These are phyloP conservation scores for Myoxocephalus aenaeus DNA, from an alignment of 2,797 vertebrate genomes.

Conservation along the genomic window DNA sequence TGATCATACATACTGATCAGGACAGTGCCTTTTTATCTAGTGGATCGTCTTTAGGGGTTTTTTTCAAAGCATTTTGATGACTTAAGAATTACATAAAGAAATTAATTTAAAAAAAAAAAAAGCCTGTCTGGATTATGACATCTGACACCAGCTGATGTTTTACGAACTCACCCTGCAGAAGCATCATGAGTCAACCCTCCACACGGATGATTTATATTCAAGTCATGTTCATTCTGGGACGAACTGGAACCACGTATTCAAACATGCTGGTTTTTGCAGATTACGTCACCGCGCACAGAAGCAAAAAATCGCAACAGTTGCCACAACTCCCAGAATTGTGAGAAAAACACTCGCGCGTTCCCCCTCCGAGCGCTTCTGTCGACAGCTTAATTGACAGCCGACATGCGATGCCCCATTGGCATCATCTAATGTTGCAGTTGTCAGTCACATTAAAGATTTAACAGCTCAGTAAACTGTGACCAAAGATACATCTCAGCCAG, in stretches of 20 bases:
- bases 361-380: constrained; percentile 24
- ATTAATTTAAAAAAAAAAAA: too few species aligned
- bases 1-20: constrained; percentile 74
- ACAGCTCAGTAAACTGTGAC: constrained; percentile 60
- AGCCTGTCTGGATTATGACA: constrained; percentile 17
- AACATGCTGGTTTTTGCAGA: neutral
- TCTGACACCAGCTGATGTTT: constrained; percentile 13
- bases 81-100: constrained; percentile 17
- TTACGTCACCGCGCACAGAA: neutral
- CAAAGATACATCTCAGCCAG: constrained; percentile 45
- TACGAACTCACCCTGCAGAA: neutral
- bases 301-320: constrained; percentile 33
- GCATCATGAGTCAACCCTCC: neutral
- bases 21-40: constrained; percentile 10
- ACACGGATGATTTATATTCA: neutral
- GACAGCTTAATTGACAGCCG: constrained; percentile 54
- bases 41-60: constrained; percentile 22
- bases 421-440: constrained; percentile 52
- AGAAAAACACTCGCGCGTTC: neutral
- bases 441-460: constrained; percentile 73
- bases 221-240: constrained; percentile 3
- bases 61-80: constrained; percentile 25
- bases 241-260: constrained; percentile 9
- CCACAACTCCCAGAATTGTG: constrained; percentile 15
- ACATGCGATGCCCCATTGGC: constrained; percentile 51